Base-by-base conservation (phyloP, 2,888 invertebrate species). In the Temnothorax ravouxi region DNA sequence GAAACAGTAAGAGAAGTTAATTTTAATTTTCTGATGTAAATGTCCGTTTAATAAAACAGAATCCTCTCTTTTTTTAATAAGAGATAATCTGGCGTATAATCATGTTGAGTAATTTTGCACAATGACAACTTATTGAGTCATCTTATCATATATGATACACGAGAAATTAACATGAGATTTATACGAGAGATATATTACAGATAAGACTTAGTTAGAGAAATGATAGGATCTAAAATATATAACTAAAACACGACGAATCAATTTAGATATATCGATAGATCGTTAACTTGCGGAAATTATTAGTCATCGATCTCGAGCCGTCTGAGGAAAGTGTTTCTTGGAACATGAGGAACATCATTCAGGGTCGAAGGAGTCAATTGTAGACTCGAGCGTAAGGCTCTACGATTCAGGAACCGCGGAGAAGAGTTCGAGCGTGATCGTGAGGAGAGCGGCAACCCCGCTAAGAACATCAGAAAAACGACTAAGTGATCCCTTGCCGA, bases 391-490 rank as follows among this genome's bases (percentile, higher is more conserved):
- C 21, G 64, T 59, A 47, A 29, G 29, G 67, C 52, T 76, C 69
- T 61, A 67, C 83, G 80, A 81, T 83, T 82, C 79, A 79, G 44
- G 38, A 84, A 80, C 61, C 56, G 9, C 29, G 62, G 50, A 56
- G 82, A 50, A 77, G 38, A 61, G 67, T 50, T 29, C 52, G 79
- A 66, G 38, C 74, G 50, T 52, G 74, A 74, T 85, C 64, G 80
- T 56, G 79, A 84, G 69, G 59, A 44, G 87, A 76, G 85, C 86
- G 84, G 84, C 71, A 88, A 86, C 87, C 88, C 77, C 84, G 66
- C 18, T 15, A 75, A 34, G 76, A 79, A 66, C 72, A 34, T 67
- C 75, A 83, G 85, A 89, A 87, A 89, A 89, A 88, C 80, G 80
- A 52, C 69, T 84, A 84, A 71, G 76, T 66, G 69, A 81, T 66